Percentiles rank a stretch among this genome's conserved stretches.
Evolutionary conservation across 2,888 invertebrate genomes (phyloP).

Genomic region (Podabrus alpinus): DNA sequence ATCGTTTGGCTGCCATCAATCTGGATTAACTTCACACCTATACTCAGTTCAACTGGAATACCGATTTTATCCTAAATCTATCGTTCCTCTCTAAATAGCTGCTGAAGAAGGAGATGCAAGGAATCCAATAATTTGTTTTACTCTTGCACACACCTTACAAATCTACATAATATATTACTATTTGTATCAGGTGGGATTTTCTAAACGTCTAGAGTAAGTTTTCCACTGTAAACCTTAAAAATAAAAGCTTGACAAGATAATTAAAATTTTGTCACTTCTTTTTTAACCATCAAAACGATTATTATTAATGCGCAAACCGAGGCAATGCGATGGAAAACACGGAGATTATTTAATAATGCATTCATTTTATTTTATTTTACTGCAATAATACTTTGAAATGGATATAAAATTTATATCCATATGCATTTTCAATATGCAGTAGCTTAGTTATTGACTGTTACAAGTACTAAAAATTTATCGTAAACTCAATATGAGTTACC

Average conservation of each 20-base stretch:
- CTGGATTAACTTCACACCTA: slow-evolving; percentile 52
- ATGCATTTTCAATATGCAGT: neutral
- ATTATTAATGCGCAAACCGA: neutral
- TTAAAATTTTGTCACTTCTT: neutral
- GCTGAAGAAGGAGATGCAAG: slow-evolving; percentile 13
- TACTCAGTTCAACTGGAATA: slow-evolving; percentile 27
- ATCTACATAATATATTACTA: slow-evolving; percentile 20
- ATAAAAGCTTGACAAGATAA: neutral
- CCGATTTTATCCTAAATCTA: slow-evolving; percentile 26
- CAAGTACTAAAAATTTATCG: neutral
- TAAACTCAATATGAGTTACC: neutral
- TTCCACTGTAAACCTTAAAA: neutral
- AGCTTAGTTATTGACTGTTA: neutral
- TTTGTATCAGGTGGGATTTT: slow-evolving; percentile 5
- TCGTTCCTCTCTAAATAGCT: slow-evolving; percentile 16
- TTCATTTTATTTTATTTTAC: neutral
- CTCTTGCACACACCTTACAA: slow-evolving; percentile 13
- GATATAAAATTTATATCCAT: neutral
- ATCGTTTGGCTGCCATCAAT: slow-evolving; percentile 50
- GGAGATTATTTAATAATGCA: neutral
- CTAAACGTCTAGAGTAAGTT: neutral
- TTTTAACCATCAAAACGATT: neutral
- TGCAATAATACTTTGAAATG: neutral
- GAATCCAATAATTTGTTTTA: slow-evolving; percentile 13
- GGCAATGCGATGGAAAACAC: neutral